These are phyloP conservation scores for Axis porcinus DNA, from an alignment of 2,113 vertebrate species.

Conservation along the genomic window DNA sequence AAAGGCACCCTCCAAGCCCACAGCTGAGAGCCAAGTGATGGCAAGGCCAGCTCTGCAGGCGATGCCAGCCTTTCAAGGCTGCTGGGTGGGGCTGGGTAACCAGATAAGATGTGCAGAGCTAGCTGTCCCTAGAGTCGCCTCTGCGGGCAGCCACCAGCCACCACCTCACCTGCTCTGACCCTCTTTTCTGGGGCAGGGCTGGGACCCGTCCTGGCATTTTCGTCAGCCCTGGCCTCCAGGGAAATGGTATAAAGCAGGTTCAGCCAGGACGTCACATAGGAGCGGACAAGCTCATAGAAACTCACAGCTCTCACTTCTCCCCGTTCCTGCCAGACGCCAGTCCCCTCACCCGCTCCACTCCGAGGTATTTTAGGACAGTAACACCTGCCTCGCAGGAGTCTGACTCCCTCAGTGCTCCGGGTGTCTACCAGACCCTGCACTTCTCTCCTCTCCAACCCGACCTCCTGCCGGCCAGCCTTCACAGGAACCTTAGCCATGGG, in stretches of 20 bases:
- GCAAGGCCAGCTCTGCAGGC: rapidly evolving
- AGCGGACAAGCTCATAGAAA: background rate
- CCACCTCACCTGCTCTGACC: background rate
- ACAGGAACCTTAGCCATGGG: rapidly evolving
- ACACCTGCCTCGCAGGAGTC: background rate
- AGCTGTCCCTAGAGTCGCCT: rapidly evolving
- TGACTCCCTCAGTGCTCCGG: background rate
- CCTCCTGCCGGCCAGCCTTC: rapidly evolving
- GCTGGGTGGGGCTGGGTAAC: background rate
- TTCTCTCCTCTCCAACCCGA: background rate
- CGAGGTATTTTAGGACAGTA: background rate
- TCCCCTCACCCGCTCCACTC: background rate
- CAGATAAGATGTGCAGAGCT: rapidly evolving
- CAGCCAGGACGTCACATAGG: background rate
- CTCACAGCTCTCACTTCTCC: background rate
- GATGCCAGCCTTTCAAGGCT: rapidly evolving
- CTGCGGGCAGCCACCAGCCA: rapidly evolving
- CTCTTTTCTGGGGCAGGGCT: background rate
- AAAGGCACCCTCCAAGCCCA: rapidly evolving
- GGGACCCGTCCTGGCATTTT: background rate
- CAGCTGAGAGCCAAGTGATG: rapidly evolving
- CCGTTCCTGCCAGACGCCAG: background rate
- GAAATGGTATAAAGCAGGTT: rapidly evolving
- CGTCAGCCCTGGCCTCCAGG: rapidly evolving
- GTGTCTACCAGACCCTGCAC: background rate